Evolutionary conservation across 2,113 vertebrate species (phyloP).

Genomic region (Thunnus thynnus): DNA sequence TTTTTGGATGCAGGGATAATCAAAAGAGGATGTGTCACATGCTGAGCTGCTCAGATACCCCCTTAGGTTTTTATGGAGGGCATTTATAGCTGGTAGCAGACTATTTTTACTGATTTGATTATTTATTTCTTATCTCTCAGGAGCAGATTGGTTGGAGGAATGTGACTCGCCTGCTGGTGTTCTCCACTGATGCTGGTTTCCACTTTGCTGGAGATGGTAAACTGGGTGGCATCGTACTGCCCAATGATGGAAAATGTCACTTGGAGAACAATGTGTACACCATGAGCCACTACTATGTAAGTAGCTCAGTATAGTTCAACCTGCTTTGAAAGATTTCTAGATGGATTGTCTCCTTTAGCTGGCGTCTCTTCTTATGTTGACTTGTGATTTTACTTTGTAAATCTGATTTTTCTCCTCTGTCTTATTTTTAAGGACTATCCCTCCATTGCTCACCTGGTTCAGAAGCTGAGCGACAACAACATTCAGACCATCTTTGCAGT

Average conservation of each 20-base stretch:
- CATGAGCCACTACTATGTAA: constrained; percentile 99
- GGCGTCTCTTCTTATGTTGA: background rate
- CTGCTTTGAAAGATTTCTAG: background rate
- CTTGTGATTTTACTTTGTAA: background rate
- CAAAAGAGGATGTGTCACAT: constrained; percentile 5
- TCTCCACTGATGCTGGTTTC: constrained; percentile 98
- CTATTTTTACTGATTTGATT: background rate
- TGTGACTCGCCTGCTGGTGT: constrained; percentile 96
- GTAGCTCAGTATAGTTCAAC: constrained; percentile 45
- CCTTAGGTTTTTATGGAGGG: background rate
- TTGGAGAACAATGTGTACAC: constrained; percentile 93
- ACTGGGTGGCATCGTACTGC: constrained; percentile 97
- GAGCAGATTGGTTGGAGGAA: constrained; percentile 97
- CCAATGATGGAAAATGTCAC: constrained; percentile 97
- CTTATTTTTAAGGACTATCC: constrained; percentile 93
- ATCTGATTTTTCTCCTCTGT: background rate
- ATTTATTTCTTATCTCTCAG: constrained; percentile 74
- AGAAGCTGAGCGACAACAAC: constrained; percentile 99
- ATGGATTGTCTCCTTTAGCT: background rate
- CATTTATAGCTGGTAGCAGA: background rate
- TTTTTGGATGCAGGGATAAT: constrained; percentile 41
- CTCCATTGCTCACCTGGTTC: constrained; percentile 97
- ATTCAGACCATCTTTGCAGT: constrained; percentile 99
- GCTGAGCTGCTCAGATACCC: constrained; percentile 7
- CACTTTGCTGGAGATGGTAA: constrained; percentile 99